Base-by-base conservation (phyloP, 2,888 invertebrate genomes). In the Rhingia rostrata region DNA sequence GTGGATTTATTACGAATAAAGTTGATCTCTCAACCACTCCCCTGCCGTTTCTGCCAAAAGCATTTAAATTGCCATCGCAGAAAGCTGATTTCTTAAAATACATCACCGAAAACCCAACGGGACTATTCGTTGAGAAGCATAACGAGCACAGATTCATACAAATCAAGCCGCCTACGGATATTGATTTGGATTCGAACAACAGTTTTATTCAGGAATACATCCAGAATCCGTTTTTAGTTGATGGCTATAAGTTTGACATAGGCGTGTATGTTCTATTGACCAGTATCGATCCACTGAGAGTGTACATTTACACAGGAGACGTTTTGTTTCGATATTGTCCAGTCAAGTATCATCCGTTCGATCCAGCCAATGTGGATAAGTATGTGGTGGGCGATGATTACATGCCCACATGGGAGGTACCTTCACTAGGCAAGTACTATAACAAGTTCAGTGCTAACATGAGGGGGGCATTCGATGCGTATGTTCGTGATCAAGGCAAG, bases 341-440 rank as follows among this genome's bases (percentile, higher is more conserved):
- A 0, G 93, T 94, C 2, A 94, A 96, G 87, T 99, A 99, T 91
- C 93, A 98, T 91, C 99, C 99, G 0, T 98, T 99, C 88, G 95
- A 99, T 91, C 92, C 95, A 0, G 92, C 93, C 3, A 93, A 95
- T 88, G 89, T 96, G 37, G 95, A 97, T 88, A 97, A 98, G 89
- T 99, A 99, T 89, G 97, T 99, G 1, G 96, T 99, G 0, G 97
- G 96, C 0, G 98, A 98, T 90, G 96, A 98, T 90, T 99, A 99
- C 90, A 92, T 97, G 49, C 99, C 99, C 0, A 95, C 96, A 7
- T 99, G 99, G 99, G 94, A 98, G 90, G 95, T 99, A 6, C 95
- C 96, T 0, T 95, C 95, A 0, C 90, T 97, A 47, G 93, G 93
- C 14, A 93, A 94, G 86, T 95, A 94, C 80, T 96, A 96, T 89